Base-by-base conservation (phyloP, 2,888 invertebrate species). In the Aphodius sticticus region DNA sequence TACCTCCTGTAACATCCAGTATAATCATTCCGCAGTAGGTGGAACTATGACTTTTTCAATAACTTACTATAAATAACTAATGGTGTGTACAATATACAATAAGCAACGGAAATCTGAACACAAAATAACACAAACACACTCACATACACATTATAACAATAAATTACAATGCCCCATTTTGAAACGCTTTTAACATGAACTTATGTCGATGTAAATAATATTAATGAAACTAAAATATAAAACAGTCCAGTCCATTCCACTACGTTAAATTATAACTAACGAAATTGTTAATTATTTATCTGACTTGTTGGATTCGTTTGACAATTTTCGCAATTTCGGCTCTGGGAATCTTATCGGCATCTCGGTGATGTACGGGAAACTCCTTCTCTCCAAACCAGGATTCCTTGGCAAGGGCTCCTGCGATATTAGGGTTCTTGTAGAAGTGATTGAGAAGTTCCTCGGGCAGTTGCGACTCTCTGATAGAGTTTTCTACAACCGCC, bases 351-450 rank as follows among this genome's bases (percentile, higher is more conserved):
- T 94, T 94, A 84, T 96, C 95, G 0, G 96, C 94, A 86, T 96
- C 96, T 12, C 96, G 91, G 85, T 96, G 92, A 71, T 93, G 91
- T 0, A 96, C 96, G 81, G 93, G 94, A 91, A 93, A 94, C 87
- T 96, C 95, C 86, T 95, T 95, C 83, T 94, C 92, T 0, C 93
- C 92, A 83, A 95, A 93, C 94, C 95, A 95, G 0, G 96, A 95
- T 84, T 94, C 95, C 84, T 93, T 93, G 0, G 96, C 96, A 9
- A 96, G 90, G 0, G 92, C 93, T 6, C 92, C 93, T 6, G 94
- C 96, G 12, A 95, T 92, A 1, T 90, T 88, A 0, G 96, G 96
- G 88, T 96, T 94, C 85, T 94, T 95, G 87, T 95, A 96, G 88
- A 96, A 96, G 74, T 92, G 91, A 86, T 94, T 95, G 76, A 92